These are phyloP conservation scores for Microctonus brassicae DNA, from an alignment of 2,888 invertebrate genomes.

Conservation along the genomic window DNA sequence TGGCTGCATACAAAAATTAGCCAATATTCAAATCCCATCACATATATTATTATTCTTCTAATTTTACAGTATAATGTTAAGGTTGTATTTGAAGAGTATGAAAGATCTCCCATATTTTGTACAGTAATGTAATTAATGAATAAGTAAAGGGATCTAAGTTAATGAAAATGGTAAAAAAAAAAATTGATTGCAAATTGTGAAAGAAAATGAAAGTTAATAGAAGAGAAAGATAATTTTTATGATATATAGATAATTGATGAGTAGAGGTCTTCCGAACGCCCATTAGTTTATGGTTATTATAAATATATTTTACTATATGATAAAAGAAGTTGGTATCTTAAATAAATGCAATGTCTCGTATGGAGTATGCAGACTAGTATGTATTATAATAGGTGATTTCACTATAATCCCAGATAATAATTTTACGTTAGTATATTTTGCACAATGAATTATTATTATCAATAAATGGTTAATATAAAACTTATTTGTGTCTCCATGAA, in stretches of 20 bases:
- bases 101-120: conserved; percentile 15
- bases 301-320: not conserved
- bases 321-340: too few relatives aligned
- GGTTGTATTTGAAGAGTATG: not conserved
- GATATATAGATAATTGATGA: not conserved
- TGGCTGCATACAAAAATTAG: not conserved
- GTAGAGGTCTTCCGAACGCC: conserved; percentile 20
- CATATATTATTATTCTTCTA: not conserved
- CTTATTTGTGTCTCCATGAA: not conserved
- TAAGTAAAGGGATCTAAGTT: not conserved
- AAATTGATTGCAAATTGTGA: not conserved
- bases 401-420: conserved; percentile 5
- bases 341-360: not conserved
- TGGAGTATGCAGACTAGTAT: too few relatives aligned
- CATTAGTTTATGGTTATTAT: not conserved
- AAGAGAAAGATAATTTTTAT: too few relatives aligned
- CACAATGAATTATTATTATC: conserved; percentile 25
- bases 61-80: not conserved
- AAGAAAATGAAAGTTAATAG: too few relatives aligned
- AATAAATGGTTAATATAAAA: conserved; percentile 20
- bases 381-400: conserved; percentile 1
- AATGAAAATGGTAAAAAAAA: not conserved
- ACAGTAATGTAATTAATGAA: not conserved
- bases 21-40: not conserved
- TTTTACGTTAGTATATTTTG: conserved; percentile 20